phyloP scores from a whole-genome alignment of 2,888 invertebrate species.

The Eueremaeus valkanovi region DNA sequence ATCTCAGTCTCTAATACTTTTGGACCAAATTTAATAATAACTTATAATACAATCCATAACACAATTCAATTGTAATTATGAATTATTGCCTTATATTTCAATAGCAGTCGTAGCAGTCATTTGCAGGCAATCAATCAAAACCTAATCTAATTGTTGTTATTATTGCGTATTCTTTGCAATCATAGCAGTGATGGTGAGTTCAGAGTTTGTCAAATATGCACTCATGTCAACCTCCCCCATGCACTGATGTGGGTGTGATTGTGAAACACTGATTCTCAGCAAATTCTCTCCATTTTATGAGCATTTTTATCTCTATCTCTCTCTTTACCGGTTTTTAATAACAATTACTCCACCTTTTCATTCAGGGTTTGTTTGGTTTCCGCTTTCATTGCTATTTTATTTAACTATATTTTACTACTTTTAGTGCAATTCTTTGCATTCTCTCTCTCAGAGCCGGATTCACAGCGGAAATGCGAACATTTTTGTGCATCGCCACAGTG shows the following conservation, averaged over 20 bases:
- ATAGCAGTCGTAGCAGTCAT: neutral
- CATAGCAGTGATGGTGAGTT: neutral
- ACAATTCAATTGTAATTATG: slow-evolving; percentile 4
- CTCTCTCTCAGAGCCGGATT: slow-evolving; percentile 2
- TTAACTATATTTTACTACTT: slow-evolving; percentile 18
- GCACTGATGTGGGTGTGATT: slow-evolving; percentile 6
- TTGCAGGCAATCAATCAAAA: neutral
- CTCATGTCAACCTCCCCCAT: neutral
- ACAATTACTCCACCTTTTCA: slow-evolving; percentile 23
- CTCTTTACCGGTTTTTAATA: neutral
- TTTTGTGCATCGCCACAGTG: neutral
- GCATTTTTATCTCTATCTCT: slow-evolving; percentile 9
- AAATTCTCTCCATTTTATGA: neutral
- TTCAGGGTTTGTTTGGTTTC: slow-evolving; percentile 1
- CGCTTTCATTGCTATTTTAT: slow-evolving; percentile 23
- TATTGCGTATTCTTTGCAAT: neutral
- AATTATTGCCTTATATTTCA: slow-evolving; percentile 7
- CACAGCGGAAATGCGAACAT: neutral
- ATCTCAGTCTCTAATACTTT: neutral
- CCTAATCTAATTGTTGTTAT: neutral
- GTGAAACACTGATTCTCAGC: neutral
- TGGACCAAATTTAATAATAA: slow-evolving; percentile 4
- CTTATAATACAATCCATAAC: no score
- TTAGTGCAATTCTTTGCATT: slow-evolving; percentile 11
- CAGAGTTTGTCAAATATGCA: neutral